Percentiles rank a stretch among this genome's conserved stretches.
These are phyloP conservation scores for Macroramphosus scolopax DNA, from an alignment of 2,797 vertebrate species.

Conservation along the genomic window DNA sequence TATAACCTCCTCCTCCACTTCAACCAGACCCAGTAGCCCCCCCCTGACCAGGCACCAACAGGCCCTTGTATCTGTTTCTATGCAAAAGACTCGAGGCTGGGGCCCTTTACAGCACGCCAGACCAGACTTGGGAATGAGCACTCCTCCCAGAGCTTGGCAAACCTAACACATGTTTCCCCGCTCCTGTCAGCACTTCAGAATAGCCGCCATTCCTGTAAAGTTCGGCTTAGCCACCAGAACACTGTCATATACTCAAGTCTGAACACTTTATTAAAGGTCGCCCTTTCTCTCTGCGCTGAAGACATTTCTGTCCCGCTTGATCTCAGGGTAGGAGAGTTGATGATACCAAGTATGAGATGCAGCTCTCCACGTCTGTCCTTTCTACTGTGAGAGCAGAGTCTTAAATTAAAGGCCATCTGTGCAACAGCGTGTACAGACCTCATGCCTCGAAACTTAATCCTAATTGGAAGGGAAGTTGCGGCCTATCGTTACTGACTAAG, in stretches of 20 bases:
- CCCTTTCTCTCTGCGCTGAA: slow-evolving; percentile 67
- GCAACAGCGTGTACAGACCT: slow-evolving; percentile 51
- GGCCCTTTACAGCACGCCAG: slow-evolving; percentile 65
- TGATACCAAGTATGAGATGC: slow-evolving; percentile 57
- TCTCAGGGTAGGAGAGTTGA: slow-evolving; percentile 78
- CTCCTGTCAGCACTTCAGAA: slow-evolving; percentile 53
- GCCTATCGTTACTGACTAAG: too few relatives aligned
- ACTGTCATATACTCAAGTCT: slow-evolving; percentile 53
- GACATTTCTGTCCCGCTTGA: slow-evolving; percentile 69
- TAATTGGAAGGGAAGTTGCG: slow-evolving; percentile 44
- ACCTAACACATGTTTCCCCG: slow-evolving; percentile 23
- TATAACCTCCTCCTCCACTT: slow-evolving; percentile 61
- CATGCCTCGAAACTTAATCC: too few relatives aligned
- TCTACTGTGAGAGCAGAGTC: slow-evolving; percentile 63
- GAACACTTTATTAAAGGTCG: slow-evolving; percentile 52
- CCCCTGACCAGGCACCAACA: slow-evolving; percentile 58
- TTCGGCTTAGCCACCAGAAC: slow-evolving; percentile 58
- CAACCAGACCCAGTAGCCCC: slow-evolving; percentile 10
- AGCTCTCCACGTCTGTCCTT: slow-evolving; percentile 64
- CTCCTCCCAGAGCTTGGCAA: slow-evolving; percentile 51
- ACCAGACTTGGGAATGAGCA: slow-evolving; percentile 57
- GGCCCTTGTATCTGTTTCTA: slow-evolving; percentile 78
- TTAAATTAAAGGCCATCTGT: slow-evolving; percentile 52
- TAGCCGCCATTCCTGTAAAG: slow-evolving; percentile 43
- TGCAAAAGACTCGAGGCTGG: slow-evolving; percentile 78